These are phyloP conservation scores for Drosophila prosaltans DNA, from an alignment of 1,140 invertebrate genomes.

Conservation along the genomic window DNA sequence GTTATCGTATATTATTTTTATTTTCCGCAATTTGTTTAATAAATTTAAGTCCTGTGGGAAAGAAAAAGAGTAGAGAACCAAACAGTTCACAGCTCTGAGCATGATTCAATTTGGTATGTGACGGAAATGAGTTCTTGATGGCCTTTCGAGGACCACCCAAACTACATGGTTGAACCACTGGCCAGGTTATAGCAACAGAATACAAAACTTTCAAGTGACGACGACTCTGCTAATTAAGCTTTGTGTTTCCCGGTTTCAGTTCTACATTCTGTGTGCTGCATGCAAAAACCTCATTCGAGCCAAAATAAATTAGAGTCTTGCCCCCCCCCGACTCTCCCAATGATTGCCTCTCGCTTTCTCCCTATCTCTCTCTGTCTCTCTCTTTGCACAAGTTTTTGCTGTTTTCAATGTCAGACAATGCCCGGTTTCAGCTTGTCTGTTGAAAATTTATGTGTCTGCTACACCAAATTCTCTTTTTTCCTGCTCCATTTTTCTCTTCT, in stretches of 20 bases:
- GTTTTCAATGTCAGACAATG: slow-evolving; percentile 76
- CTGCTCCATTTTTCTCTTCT: slow-evolving; percentile 14
- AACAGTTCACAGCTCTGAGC: not conserved
- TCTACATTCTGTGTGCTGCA: slow-evolving; percentile 9
- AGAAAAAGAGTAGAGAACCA: not conserved
- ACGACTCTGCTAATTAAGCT: slow-evolving; percentile 57
- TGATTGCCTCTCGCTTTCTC: not conserved
- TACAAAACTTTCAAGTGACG: slow-evolving; percentile 47
- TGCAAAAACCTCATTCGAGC: slow-evolving; percentile 38
- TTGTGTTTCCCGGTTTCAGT: slow-evolving; percentile 33
- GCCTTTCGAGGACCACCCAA: slow-evolving; percentile 46
- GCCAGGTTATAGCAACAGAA: slow-evolving; percentile 9
- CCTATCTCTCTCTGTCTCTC: too few species aligned
- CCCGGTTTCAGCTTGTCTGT: slow-evolving; percentile 54
- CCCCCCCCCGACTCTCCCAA: slow-evolving; percentile 13
- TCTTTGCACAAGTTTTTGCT: slow-evolving; percentile 30
- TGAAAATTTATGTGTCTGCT: slow-evolving; percentile 72
- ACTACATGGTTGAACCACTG: not conserved
- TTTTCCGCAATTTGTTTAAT: slow-evolving; percentile 69
- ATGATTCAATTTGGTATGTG: slow-evolving; percentile 20
- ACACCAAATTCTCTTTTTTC: slow-evolving; percentile 21
- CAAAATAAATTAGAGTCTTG: slow-evolving; percentile 50
- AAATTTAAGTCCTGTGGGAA: slow-evolving; percentile 68
- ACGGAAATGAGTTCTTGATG: slow-evolving; percentile 78
- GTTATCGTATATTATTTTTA: slow-evolving; percentile 26